Evolutionary conservation across 2,888 invertebrate species (phyloP), one percentile per base, ranked within the genome.

Genomic region (Chaitophorus viminalis): DNA sequence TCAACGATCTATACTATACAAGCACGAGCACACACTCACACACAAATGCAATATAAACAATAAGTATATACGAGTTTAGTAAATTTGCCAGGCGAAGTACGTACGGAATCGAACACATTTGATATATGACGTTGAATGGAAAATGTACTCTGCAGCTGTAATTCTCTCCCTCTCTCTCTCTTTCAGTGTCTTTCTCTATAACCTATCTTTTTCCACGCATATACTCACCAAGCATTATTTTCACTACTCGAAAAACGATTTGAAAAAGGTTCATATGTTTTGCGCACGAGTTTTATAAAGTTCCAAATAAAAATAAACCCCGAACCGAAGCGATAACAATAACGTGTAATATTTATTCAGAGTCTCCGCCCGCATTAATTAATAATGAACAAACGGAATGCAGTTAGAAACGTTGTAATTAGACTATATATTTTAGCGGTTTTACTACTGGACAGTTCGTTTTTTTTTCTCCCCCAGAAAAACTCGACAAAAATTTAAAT

Each of bases 401-500:
- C 29, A 79, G 79, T 65, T 36, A 74, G 75, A 60, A 75, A 84
- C 39, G 65, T 76, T 75, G 46, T 60, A 84, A 65, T 84, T 84
- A 76, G 39, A 75, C 75, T 75, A 31, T 65, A 83, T 39, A 76
- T 84, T 76, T 76, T 82, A 36, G n/a, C n/a, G 14, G 29, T 84
- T 65, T 65, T 84, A 83, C 60, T 75, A 46, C 17, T 65, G 46
- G 65, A 31, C 39, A 39, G 33, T 21, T 39, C 75, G 54, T 74
- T 36, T 74, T 82, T 54, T 36, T 29, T 36, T 54, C n/a, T n/a
- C n/a, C n/a, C n/a, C n/a, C n/a, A n/a, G 21, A 25, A 18, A 29
- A 60, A 60, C 60, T 75, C 39, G 31, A 65, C 39, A 65, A 65
- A 75, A 84, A 84, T 84, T 75, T 84, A 65, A 84, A 84, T 75